A percentile compares a stretch with the other conserved stretches of the same genome.
Conservation (phyloP, 2,797 vertebrate species). For the Esox masquinongy region DNA sequence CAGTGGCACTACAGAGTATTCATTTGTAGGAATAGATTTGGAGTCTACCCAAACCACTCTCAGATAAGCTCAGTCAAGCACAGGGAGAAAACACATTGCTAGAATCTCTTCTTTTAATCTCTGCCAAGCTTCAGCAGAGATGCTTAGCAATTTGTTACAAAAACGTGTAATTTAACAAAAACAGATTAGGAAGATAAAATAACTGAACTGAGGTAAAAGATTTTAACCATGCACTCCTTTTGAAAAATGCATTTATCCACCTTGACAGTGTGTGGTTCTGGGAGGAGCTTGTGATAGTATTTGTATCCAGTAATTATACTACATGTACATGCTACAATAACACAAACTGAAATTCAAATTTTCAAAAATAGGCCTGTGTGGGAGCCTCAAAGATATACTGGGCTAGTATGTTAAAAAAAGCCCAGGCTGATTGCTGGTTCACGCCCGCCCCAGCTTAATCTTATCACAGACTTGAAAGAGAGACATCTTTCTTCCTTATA, state of each 20-base stretch:
- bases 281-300: not conserved
- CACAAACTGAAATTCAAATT: not conserved
- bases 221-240: not conserved
- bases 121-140: not conserved
- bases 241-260: not conserved
- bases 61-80: slow-evolving; percentile 1
- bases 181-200: not conserved
- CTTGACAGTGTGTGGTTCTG: not conserved
- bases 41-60: not conserved
- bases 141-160: not conserved
- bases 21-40: not conserved
- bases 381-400: too few relatives aligned
- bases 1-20: not conserved
- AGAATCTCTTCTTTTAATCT: not conserved
- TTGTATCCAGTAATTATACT: not conserved
- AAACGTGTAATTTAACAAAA: not conserved
- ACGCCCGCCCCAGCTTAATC: not conserved
- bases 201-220: not conserved
- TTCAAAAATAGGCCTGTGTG: too few relatives aligned
- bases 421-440: too few relatives aligned
- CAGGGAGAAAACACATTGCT: not conserved
- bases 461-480: not conserved
- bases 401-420: too few relatives aligned
- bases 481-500: not conserved
- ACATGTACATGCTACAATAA: not conserved